Evolutionary conservation across 2,888 invertebrate genomes (phyloP).

Genomic region (Pherbina coryleti): DNA sequence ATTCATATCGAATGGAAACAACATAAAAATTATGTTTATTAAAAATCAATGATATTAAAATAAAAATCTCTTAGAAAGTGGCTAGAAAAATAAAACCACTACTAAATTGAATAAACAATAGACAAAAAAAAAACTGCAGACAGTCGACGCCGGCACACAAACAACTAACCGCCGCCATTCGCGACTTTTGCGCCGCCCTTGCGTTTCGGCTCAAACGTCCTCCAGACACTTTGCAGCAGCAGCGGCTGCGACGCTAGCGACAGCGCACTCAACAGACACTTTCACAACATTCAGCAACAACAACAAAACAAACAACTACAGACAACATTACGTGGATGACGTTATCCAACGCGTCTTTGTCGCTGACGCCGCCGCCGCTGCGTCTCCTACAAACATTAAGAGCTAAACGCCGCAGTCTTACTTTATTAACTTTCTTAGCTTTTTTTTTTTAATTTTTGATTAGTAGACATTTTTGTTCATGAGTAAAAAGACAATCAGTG

Average conservation of each 20-base stretch:
- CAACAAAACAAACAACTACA: not conserved
- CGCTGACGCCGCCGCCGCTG: not conserved
- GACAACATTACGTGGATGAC: not conserved
- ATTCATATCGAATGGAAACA: too few species aligned
- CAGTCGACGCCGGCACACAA: not conserved
- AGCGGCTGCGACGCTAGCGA: not conserved
- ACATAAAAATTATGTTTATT: too few species aligned
- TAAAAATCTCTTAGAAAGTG: too few species aligned
- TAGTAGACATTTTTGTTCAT: not conserved
- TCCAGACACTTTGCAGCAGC: not conserved
- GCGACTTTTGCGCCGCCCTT: not conserved
- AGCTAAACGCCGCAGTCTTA: not conserved
- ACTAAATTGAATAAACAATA: too few species aligned
- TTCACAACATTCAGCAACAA: not conserved
- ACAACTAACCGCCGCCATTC: not conserved
- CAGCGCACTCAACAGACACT: not conserved
- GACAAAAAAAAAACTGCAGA: not conserved
- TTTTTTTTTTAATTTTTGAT: not conserved
- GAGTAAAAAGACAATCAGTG: too few species aligned
- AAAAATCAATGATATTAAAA: too few species aligned
- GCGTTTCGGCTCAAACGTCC: not conserved
- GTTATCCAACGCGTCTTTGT: slow-evolving; percentile 10
- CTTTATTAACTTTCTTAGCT: not conserved
- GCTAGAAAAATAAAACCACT: too few species aligned
- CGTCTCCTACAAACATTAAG: too few species aligned